Evolutionary conservation across 2,113 vertebrate species (phyloP).

Genomic region (Psettodes erumei): DNA sequence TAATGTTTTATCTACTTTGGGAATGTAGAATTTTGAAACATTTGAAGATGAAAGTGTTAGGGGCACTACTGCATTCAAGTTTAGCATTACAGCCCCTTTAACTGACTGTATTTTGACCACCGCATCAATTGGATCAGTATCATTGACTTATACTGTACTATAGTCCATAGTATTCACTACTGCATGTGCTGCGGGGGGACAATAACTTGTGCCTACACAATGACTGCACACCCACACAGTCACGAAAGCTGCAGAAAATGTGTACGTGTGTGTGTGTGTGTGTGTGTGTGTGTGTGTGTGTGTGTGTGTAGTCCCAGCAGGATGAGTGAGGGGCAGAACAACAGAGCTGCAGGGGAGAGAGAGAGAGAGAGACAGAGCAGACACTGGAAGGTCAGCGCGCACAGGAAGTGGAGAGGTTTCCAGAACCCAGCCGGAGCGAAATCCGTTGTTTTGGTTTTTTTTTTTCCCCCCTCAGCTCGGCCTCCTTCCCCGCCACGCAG

Average conservation of each 20-base stretch:
- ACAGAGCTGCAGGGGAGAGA: constrained; percentile 32
- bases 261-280: constrained; percentile 25
- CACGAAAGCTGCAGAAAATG: constrained; percentile 21
- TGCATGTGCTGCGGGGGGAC: not conserved
- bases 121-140: no score
- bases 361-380: constrained; percentile 13
- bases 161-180: not conserved
- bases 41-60: no score
- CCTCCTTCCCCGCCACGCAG: not conserved
- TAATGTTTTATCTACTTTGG: no score
- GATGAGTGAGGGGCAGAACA: constrained; percentile 53
- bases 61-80: no score
- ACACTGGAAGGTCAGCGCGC: constrained; percentile 49
- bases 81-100: not conserved
- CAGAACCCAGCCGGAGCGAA: constrained; percentile 38
- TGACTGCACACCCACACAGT: constrained; percentile 14
- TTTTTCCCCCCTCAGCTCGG: constrained; percentile 11
- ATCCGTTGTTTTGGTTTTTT: constrained; percentile 23
- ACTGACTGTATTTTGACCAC: not conserved
- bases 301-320: constrained; percentile 31
- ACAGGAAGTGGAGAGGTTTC: constrained; percentile 68
- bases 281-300: constrained; percentile 37
- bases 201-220: constrained; percentile 17
- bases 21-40: no score
- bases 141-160: not conserved